Evolutionary conservation across 53 echinoderm and acorn worm species (phyloP), one percentile per base, ranked within the genome.

Genomic region (Echinarachnius parma): DNA sequence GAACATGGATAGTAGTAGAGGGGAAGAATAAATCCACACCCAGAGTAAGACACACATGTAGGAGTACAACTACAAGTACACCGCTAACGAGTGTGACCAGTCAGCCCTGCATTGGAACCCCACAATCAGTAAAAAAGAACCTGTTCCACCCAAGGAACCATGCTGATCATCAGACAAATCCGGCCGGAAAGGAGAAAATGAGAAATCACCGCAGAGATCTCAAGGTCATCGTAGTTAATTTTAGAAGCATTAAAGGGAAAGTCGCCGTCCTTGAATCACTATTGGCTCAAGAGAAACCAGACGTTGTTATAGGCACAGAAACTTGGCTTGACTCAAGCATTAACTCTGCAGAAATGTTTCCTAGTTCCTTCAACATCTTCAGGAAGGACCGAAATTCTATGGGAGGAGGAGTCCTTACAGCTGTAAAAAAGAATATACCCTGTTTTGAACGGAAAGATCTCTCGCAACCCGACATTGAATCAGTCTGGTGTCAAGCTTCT

Each of bases 261-360:
- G 52, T 19, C 18, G 15, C 52, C 4, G 52, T 50, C 19, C 4
- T 50, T 19, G 52, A 50, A 50, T 50, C 20, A 18, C 19, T 50
- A 16, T 18, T 81, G 21, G 61, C 60, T 8, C 34, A 53, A 46
- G 45, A 76, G 21, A 39, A 62, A 53, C 66, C 83, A 21, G 83
- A 82, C 31, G 31, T 82, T 5, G 62, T 64, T n/a, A n/a, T n/a
- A n/a, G n/a, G n/a, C n/a, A 82, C 83, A 22, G 83, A 82, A 66
- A 77, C 83, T n/a, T 82, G 76, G 77, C 34, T 82, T 10, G 60
- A 76, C 59, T 46, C 76, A n/a, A 35, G 56, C 22, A 65, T 82
- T 5, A 82, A 49, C 31, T 49, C 34, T 39, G 66, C 63, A 21
- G 82, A 82, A 20, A 82, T 82, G 5, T 71, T 81, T 31, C 72